Conservation (phyloP, 2,888 invertebrate genomes). For the Embidobia sp. region DNA sequence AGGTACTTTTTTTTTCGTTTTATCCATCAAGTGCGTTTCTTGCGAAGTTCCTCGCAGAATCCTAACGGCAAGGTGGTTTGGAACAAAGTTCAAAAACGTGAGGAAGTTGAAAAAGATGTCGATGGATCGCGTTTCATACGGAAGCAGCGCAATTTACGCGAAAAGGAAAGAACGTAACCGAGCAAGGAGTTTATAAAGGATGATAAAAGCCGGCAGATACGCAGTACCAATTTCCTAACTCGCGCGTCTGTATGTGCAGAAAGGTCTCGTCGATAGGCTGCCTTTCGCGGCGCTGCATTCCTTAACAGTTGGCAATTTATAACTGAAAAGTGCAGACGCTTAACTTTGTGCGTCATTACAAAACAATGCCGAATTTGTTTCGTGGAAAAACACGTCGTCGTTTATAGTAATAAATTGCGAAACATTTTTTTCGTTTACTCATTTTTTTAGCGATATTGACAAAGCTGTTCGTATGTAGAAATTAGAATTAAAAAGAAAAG, state of each 20-base stretch:
- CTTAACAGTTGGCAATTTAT: constrained; percentile 16
- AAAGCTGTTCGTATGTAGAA: too few species aligned
- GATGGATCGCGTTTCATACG: constrained; percentile 39
- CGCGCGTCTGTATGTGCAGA: background rate
- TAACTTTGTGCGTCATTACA: too few species aligned
- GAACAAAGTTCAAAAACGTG: constrained; percentile 61
- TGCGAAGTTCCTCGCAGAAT: background rate
- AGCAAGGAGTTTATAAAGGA: constrained; percentile 51
- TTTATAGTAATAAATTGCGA: too few species aligned
- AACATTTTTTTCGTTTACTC: too few species aligned
- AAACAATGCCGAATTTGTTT: too few species aligned
- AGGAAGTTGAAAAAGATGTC: constrained; percentile 54
- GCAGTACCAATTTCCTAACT: constrained; percentile 49
- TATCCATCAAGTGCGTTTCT: constrained; percentile 14
- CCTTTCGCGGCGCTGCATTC: constrained; percentile 27
- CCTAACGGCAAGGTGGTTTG: constrained; percentile 25
- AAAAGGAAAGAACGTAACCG: constrained; percentile 51
- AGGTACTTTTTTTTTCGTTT: background rate
- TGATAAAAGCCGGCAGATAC: constrained; percentile 54
- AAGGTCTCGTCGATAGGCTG: constrained; percentile 35
- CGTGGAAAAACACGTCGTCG: too few species aligned
- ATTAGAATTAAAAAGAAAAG: background rate
- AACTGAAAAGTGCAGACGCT: too few species aligned
- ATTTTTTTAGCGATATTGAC: too few species aligned
- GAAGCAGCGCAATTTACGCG: constrained; percentile 50